Percentiles rank a stretch among this genome's conserved stretches.
Conservation (phyloP, 2,113 vertebrate genomes). For the Jaculus jaculus region DNA sequence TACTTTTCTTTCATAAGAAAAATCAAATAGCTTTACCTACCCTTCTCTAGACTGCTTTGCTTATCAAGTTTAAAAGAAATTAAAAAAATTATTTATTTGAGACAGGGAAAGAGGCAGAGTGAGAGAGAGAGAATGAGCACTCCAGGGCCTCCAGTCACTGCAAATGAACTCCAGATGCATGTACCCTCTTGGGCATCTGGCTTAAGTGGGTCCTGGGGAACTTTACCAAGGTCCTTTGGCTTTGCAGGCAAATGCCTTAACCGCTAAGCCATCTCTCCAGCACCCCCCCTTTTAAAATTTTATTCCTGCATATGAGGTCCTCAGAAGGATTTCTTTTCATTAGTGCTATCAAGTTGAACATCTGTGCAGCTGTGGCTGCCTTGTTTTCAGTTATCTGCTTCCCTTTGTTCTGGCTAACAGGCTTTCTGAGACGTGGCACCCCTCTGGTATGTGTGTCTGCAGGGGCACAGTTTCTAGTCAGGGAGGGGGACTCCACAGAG, state of each 20-base stretch:
- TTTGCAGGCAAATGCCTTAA: no score
- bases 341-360: not conserved
- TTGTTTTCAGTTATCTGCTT: not conserved
- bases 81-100: no score
- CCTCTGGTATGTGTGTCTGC: not conserved
- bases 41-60: slow-evolving; percentile 25
- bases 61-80: not conserved
- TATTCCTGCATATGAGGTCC: not conserved
- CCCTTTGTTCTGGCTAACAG: not conserved
- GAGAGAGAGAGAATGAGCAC: no score
- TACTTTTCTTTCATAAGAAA: slow-evolving; percentile 15
- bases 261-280: no score
- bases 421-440: not conserved
- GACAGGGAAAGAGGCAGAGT: no score
- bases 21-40: slow-evolving; percentile 7
- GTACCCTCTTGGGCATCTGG: no score
- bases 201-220: no score
- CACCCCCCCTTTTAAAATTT: no score
- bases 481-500: not conserved
- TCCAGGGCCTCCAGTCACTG: no score
- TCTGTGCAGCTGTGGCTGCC: slow-evolving; percentile 29
- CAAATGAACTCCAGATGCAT: no score
- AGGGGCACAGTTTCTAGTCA: not conserved
- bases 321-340: slow-evolving; percentile 40
- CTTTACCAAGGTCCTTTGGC: no score